Evolutionary conservation across 2,888 invertebrate genomes (phyloP).

Genomic region (Himalopsyche japonica): DNA sequence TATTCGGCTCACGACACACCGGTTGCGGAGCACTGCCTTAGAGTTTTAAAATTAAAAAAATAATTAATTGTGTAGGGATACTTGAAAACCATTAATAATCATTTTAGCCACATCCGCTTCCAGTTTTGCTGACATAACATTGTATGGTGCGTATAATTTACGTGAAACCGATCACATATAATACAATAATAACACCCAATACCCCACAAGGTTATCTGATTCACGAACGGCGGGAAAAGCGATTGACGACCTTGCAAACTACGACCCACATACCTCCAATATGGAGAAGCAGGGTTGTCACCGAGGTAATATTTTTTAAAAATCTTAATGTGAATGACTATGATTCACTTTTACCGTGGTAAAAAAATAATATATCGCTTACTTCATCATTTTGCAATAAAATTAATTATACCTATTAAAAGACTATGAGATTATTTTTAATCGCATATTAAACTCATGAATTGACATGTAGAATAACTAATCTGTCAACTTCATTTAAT

Average conservation of each 20-base stretch:
- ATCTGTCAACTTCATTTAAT: too few relatives aligned
- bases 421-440: too few relatives aligned
- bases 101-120: not conserved
- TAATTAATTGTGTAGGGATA: not conserved
- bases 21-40: too few relatives aligned
- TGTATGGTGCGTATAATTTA: not conserved
- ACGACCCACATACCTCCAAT: not conserved
- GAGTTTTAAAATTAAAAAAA: not conserved
- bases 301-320: not conserved
- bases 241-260: not conserved
- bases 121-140: not conserved
- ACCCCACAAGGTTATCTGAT: not conserved
- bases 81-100: not conserved
- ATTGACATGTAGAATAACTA: too few relatives aligned
- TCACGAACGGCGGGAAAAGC: not conserved
- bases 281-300: not conserved
- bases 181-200: not conserved
- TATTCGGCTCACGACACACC: too few relatives aligned
- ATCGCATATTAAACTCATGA: too few relatives aligned
- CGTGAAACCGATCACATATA: not conserved
- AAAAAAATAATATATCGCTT: too few relatives aligned
- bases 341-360: too few relatives aligned
- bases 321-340: too few relatives aligned
- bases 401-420: too few relatives aligned
- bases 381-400: too few relatives aligned